phyloP scores from a whole-genome alignment of 2,797 vertebrate genomes.

The Pangasius sanitwongsei region DNA sequence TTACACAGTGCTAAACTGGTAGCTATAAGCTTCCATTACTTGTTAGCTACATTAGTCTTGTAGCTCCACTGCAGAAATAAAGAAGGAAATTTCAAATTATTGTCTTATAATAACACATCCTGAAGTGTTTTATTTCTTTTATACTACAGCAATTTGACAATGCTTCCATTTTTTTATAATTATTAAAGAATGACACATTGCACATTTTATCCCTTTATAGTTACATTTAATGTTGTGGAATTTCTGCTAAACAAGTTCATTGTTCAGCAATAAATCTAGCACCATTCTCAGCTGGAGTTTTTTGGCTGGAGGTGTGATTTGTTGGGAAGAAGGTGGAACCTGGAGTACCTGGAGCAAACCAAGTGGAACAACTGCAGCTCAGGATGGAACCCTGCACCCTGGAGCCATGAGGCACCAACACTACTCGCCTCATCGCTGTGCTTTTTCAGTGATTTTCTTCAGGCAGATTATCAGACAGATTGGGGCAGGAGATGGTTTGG shows the following conservation, averaged over 20 bases:
- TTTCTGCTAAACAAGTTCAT: background rate
- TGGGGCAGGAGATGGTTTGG: background rate
- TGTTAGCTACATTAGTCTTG: background rate
- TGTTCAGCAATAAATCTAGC: background rate
- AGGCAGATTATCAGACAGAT: conserved; percentile 1
- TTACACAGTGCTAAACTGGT: background rate
- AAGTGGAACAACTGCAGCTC: background rate
- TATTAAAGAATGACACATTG: background rate
- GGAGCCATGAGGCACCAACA: background rate
- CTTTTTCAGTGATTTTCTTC: background rate
- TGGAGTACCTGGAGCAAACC: background rate
- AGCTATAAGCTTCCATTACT: background rate
- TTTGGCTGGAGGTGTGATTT: background rate
- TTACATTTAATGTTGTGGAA: background rate
- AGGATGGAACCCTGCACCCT: background rate
- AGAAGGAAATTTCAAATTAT: no score
- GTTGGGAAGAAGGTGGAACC: no score
- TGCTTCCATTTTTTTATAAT: no score
- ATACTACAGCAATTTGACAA: no score
- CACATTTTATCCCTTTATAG: background rate
- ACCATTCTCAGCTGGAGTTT: no score
- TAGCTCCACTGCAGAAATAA: background rate
- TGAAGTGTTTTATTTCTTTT: no score
- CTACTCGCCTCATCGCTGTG: background rate
- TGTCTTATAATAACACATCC: no score